phyloP scores from a whole-genome alignment of 1,140 invertebrate species.

The Zophobas morio region DNA sequence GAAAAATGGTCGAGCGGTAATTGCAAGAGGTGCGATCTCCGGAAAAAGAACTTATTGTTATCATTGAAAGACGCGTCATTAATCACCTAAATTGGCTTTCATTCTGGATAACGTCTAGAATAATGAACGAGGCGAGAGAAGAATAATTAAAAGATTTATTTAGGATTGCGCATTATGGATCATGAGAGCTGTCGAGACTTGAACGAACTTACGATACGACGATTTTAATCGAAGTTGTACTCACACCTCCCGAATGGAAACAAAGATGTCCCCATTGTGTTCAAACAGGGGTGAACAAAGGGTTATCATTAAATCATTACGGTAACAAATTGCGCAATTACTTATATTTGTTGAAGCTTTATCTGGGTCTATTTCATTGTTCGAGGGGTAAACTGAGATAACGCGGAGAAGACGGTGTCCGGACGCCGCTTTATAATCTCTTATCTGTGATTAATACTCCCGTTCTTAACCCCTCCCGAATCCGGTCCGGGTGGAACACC shows the following conservation, averaged over 20 bases:
- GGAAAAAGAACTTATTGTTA: slow-evolving; percentile 43
- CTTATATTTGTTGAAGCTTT: slow-evolving; percentile 45
- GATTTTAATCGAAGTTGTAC: neutral
- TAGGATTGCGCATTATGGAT: slow-evolving; percentile 14
- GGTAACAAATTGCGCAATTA: slow-evolving; percentile 49
- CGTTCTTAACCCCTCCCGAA: neutral
- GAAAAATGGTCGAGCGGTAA: slow-evolving; percentile 32
- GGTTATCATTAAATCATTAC: slow-evolving; percentile 48
- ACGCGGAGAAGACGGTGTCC: slow-evolving; percentile 13
- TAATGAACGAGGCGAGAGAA: slow-evolving; percentile 16
- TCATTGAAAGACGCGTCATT: slow-evolving; percentile 44
- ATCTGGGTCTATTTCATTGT: slow-evolving; percentile 35
- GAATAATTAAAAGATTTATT: slow-evolving; percentile 35
- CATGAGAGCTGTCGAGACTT: neutral
- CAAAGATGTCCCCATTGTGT: slow-evolving; percentile 19
- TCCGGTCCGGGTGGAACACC: slow-evolving; percentile 9
- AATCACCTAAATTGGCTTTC: slow-evolving; percentile 43
- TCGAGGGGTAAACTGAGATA: neutral
- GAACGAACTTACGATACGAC: neutral
- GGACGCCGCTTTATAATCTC: slow-evolving; percentile 36
- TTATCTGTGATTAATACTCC: slow-evolving; percentile 45
- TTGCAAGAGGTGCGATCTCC: slow-evolving; percentile 29
- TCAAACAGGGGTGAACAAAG: slow-evolving; percentile 35
- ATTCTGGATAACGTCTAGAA: slow-evolving; percentile 13
- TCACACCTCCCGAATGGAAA: neutral